Evolutionary conservation across 2,797 vertebrate species (phyloP), one percentile per base, ranked within the genome.

Genomic region (Malurus splendens): DNA sequence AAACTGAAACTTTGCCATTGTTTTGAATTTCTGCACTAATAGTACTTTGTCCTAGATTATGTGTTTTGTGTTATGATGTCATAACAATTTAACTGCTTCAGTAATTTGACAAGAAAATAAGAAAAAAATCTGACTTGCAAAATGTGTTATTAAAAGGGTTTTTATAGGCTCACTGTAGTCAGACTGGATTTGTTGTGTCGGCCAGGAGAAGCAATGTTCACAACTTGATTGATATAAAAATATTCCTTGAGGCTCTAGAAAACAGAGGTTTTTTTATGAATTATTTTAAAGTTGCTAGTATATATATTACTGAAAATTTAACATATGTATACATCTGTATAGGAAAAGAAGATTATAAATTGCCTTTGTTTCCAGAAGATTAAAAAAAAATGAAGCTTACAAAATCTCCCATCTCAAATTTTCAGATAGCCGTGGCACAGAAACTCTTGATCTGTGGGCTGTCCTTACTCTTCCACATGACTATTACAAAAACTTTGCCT

Each of bases 391-490:
- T 10, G 3, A 85, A 41, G 24, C 14, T 92, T 51, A 82, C 50
- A 12, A 67, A 87, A 30, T 79, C 32, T 93, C 66, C 30, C 20
- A 1, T 75, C 52, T 95, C 85, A 20, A 59, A 57, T 73, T 86
- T 95, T 32, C 96, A 99, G 99, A 95, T 95, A 22, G 98, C 98
- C 0, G 98, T 99, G 45, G 96, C 98, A 92, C 97, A 98, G 97
- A 99, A 99, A 94, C 97, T 99, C 83, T 92, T 97, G 38, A 97
- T 99, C 27, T 99, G 99, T 84, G 98, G 97, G 16, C 92, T 99
- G 54, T 99, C 98, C 13, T 96, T 99, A 82, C 95, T 95, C 44
- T 96, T 99, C 92, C 99, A 99, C 90, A 96, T 99, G 97, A 98
- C 97, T 14, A 89, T 99, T 95, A 98, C 98, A 67, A 97, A 97